These are phyloP conservation scores for Athripsodes cinereus DNA, from an alignment of 2,888 invertebrate species.

Conservation along the genomic window DNA sequence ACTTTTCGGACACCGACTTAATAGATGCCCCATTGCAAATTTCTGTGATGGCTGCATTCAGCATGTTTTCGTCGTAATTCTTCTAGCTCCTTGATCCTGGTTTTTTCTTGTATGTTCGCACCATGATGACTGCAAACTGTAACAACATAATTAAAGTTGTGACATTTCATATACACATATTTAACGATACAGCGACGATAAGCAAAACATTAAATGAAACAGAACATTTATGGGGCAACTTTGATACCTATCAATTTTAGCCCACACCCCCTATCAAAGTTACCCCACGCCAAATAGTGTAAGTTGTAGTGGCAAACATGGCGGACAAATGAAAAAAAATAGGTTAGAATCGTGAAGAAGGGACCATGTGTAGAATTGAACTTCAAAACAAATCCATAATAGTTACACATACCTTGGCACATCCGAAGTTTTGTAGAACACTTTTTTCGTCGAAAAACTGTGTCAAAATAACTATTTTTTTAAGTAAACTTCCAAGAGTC, in stretches of 20 bases:
- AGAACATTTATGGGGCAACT: not conserved
- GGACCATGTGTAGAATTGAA: conserved; percentile 9
- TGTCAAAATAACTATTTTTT: conserved; percentile 12
- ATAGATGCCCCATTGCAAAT: conserved; percentile 5
- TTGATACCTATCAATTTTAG: not conserved
- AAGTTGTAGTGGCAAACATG: conserved; percentile 14
- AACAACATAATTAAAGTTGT: conserved; percentile 5
- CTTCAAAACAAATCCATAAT: conserved; percentile 13
- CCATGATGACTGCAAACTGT: conserved; percentile 4
- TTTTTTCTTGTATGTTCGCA: conserved; percentile 4
- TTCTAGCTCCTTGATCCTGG: conserved; percentile 3
- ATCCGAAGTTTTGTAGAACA: conserved; percentile 12
- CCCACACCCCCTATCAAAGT: conserved; percentile 1
- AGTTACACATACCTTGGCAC: conserved; percentile 12
- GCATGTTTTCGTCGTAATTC: conserved; percentile 2
- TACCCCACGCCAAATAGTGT: conserved; percentile 11
- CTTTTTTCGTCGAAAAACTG: conserved; percentile 12
- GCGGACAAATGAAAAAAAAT: conserved; percentile 12
- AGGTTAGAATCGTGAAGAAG: conserved; percentile 12
- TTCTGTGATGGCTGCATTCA: conserved; percentile 5
- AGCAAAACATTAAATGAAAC: conserved; percentile 3
- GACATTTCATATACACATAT: conserved; percentile 4
- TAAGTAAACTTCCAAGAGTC: conserved; percentile 5
- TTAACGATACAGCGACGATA: not conserved
- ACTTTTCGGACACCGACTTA: conserved; percentile 4